These are phyloP conservation scores for Polydesmus complanatus DNA, from an alignment of 2,888 invertebrate genomes.

Conservation along the genomic window DNA sequence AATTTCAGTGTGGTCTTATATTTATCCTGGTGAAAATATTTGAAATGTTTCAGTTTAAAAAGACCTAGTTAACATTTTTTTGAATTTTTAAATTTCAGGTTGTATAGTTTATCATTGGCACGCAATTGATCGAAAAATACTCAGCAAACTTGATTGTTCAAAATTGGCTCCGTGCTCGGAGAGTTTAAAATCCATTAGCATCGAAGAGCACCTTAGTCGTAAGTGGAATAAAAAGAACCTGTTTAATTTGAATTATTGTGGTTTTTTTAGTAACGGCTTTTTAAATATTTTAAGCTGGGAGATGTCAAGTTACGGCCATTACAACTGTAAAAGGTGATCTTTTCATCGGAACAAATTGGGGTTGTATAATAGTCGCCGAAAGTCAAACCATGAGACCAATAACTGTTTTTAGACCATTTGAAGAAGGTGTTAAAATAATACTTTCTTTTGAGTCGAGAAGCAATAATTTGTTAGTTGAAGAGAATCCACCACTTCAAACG, in stretches of 20 bases:
- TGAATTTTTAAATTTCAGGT: slow-evolving; percentile 36
- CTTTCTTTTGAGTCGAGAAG: slow-evolving; percentile 22
- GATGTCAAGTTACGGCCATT: slow-evolving; percentile 52
- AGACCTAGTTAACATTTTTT: background rate
- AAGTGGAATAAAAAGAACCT: slow-evolving; percentile 23
- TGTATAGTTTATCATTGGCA: slow-evolving; percentile 83
- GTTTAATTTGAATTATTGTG: background rate
- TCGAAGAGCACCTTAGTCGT: slow-evolving; percentile 72
- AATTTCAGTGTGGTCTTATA: slow-evolving; percentile 50
- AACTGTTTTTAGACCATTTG: slow-evolving; percentile 82
- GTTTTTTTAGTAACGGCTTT: background rate
- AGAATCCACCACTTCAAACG: background rate
- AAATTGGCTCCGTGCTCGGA: slow-evolving; percentile 85
- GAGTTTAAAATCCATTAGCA: slow-evolving; percentile 74
- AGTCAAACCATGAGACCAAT: slow-evolving; percentile 63
- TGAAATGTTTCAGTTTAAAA: background rate
- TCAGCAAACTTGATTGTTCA: slow-evolving; percentile 74
- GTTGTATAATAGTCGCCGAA: slow-evolving; percentile 82
- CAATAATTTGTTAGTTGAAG: background rate
- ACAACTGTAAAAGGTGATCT: slow-evolving; percentile 52
- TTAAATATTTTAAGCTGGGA: slow-evolving; percentile 25
- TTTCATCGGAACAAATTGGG: slow-evolving; percentile 89
- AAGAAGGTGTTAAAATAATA: slow-evolving; percentile 53
- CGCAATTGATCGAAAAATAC: slow-evolving; percentile 46
- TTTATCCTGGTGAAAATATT: slow-evolving; percentile 51